Evolutionary conservation across 2,888 invertebrate species (phyloP).

Genomic region (Mesorhabditis sp.): DNA sequence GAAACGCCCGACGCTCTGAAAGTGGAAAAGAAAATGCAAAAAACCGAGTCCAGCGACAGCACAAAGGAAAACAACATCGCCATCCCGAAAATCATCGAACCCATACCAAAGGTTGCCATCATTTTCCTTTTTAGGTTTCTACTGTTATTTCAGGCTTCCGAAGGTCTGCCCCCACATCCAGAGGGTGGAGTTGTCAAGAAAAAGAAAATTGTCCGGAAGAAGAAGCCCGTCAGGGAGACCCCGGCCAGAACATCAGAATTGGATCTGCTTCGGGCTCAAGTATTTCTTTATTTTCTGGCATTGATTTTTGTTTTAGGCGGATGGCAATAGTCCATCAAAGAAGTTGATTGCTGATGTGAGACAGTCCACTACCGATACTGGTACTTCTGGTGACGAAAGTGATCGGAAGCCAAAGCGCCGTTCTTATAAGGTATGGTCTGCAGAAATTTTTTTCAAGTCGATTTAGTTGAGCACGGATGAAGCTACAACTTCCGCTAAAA

Average conservation of each 20-base stretch:
- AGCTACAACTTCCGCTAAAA: slow-evolving; percentile 2
- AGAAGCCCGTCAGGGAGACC: slow-evolving; percentile 2
- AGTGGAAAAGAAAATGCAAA: slow-evolving; percentile 13
- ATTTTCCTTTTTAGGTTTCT: too few species aligned
- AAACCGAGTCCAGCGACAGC: slow-evolving; percentile 21
- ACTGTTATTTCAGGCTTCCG: background rate
- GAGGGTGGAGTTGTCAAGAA: background rate
- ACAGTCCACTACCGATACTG: background rate
- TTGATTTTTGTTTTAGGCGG: slow-evolving; percentile 1
- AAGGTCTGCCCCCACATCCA: background rate
- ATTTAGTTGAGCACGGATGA: background rate
- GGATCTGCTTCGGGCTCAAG: background rate
- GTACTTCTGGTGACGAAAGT: background rate
- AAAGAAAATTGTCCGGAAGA: slow-evolving; percentile 5
- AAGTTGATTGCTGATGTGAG: background rate
- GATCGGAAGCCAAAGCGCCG: background rate
- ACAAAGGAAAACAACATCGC: slow-evolving; percentile 15
- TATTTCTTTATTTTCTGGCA: background rate
- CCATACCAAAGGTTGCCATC: too few species aligned
- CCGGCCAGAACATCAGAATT: background rate
- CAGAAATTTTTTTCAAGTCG: too few species aligned
- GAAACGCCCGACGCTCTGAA: slow-evolving; percentile 1
- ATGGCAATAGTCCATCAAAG: background rate
- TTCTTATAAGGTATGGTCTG: background rate
- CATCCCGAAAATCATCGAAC: background rate